These are phyloP conservation scores for Plumapathes pennacea DNA, from an alignment of 92 coral and sea anemone genomes.

Conservation along the genomic window DNA sequence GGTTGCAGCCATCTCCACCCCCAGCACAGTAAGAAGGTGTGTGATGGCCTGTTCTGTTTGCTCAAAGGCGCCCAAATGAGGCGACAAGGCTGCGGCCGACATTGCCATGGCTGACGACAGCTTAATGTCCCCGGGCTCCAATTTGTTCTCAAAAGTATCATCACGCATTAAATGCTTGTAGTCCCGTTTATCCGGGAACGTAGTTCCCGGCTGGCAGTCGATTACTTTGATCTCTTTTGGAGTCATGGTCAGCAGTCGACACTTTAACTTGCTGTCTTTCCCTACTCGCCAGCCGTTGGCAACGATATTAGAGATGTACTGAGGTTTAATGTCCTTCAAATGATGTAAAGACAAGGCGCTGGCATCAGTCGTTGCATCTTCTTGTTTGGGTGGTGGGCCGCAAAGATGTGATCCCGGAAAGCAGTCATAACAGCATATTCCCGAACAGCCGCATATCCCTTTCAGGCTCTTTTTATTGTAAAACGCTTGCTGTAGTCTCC, in stretches of 20 bases:
- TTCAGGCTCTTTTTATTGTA: slow-evolving; percentile 53
- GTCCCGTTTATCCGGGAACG: neutral
- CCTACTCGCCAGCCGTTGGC: slow-evolving; percentile 68
- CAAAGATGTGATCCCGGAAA: slow-evolving; percentile 50
- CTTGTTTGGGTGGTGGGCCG: neutral
- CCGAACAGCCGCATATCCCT: slow-evolving; percentile 54
- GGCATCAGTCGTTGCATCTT: slow-evolving; percentile 42
- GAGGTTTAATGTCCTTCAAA: slow-evolving; percentile 31
- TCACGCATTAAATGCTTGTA: neutral
- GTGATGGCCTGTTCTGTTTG: neutral
- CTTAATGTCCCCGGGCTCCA: slow-evolving; percentile 5
- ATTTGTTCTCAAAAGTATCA: neutral
- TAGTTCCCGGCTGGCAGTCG: slow-evolving; percentile 1
- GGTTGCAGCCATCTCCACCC: slow-evolving; percentile 10
- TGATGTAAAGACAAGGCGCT: no score
- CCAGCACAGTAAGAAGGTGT: slow-evolving; percentile 1
- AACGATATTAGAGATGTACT: slow-evolving; percentile 69
- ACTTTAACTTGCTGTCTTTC: slow-evolving; percentile 13
- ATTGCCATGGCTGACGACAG: slow-evolving; percentile 16
- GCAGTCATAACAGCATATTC: slow-evolving; percentile 58
- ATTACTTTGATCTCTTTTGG: no score
- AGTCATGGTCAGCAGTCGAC: no score
- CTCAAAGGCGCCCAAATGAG: slow-evolving; percentile 4
- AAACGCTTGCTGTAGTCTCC: slow-evolving; percentile 71
- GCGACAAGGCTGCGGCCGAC: slow-evolving; percentile 14